Percentiles rank a stretch among this genome's conserved stretches.
Evolutionary conservation across 2,113 vertebrate genomes (phyloP).

Genomic region (Rhinopomastus cyanomelas): DNA sequence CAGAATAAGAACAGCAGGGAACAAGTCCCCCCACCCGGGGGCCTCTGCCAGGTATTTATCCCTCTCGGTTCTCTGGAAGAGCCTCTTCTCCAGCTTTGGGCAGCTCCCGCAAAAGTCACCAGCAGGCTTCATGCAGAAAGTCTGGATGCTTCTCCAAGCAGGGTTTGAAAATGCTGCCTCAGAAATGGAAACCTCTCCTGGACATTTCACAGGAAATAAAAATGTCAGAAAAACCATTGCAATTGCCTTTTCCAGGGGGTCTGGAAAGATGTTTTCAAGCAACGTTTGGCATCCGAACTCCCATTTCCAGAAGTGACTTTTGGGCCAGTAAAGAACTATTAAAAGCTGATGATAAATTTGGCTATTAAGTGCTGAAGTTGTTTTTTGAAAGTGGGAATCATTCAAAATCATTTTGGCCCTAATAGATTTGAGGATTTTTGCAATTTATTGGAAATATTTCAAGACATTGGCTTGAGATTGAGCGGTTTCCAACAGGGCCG

Average conservation of each 20-base stretch:
- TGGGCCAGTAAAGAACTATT: not conserved
- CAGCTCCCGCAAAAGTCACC: not conserved
- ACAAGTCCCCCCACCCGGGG: conserved; percentile 80
- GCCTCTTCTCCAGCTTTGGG: conserved; percentile 10
- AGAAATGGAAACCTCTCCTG: not conserved
- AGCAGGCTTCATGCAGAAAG: not conserved
- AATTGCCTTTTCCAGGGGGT: not conserved
- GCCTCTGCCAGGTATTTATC: conserved; percentile 74
- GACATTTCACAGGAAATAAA: not conserved
- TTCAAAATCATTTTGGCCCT: not conserved
- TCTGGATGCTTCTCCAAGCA: conserved; percentile 20
- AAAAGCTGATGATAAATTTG: not conserved
- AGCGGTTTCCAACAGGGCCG: accelerated
- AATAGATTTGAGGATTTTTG: not conserved
- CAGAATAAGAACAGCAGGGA: conserved; percentile 87
- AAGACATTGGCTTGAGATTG: not conserved
- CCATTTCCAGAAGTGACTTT: not conserved
- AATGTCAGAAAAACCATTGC: not conserved
- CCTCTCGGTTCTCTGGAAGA: not conserved
- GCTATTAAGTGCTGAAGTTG: not conserved
- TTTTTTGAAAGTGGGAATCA: not conserved
- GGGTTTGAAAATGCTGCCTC: conserved; percentile 45
- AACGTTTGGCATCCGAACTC: not conserved
- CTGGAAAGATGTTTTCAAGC: not conserved
- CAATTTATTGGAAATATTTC: not conserved